Evolutionary conservation across 1,140 invertebrate genomes (phyloP), one percentile per base, ranked within the genome.

Genomic region (Pseudomyrmex pallidus): DNA sequence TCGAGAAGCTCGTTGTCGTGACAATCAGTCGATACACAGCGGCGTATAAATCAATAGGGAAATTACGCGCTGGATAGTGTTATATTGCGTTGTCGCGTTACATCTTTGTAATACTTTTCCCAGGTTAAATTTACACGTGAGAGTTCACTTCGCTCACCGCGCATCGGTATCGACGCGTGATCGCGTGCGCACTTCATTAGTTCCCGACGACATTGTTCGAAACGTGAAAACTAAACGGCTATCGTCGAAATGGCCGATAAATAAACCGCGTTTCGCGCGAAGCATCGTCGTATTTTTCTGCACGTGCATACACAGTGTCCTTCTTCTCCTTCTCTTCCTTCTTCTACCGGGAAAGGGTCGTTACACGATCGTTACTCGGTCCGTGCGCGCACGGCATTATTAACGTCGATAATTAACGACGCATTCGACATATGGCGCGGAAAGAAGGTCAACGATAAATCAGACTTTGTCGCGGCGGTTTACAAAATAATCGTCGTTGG

Each of bases 381-480:
- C 17, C 13, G n/a, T n/a, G 48, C 44, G 17, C 25, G n/a, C 68
- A 68, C 50, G 66, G 66, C 54, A 72, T 59, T 72, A 84, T 85
- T 84, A 85, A 74, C 20, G 62, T 20, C 61, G 44, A 61, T 86
- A 87, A 87, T 87, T 87, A 87, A 85, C 83, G 83, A 76, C 64
- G 64, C 77, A 84, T 83, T 57, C 83, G 84, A 78, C 78, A 82
- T 66, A 83, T 66, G 78, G 70, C 56, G 59, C 17, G 44, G 57
- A 87, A 87, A 87, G 85, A 87, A 84, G 86, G 86, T 78, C 85
- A 67, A 48, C 82, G 22, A 83, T 87, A 87, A 87, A 87, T 87
- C 86, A 87, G 74, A 68, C 66, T 68, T 52, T 61, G 85, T 87
- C 85, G 73, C 70, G 54, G 35, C 61, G 13, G 73, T 78, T 87